Base-by-base conservation (phyloP, 2,113 vertebrate species). In the Microtus oregoni region DNA sequence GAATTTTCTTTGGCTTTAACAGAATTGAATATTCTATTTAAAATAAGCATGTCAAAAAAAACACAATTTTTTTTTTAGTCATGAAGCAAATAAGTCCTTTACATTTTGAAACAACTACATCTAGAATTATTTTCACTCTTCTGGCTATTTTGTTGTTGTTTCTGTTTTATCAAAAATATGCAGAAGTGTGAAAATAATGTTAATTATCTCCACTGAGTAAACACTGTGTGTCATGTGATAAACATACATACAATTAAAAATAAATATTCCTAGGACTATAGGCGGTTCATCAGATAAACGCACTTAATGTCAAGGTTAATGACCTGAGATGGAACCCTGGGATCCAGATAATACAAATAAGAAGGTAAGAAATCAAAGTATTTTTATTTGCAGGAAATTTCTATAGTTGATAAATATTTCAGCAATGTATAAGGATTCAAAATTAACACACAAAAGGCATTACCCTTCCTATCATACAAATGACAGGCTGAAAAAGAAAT, bases 21-120 rank as follows among this genome's bases (percentile, higher is more conserved):
- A 85, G 68, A 58, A 32, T 1, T 90, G 58, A 83, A 12, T 67
- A 17, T 35, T 58, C 35, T 35, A 77, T 91, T 92, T 26, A 92
- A 95, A 95, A 86, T 17, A 94, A 26, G 67, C 38, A 68, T 97
- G 76, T 89, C 41, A 94, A 94, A 95, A 95, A 97, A 81, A 88
- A 85, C 63, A 86, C 70, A 93, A 26, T 52, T 41, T 93, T 92
- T 88, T 70, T 92, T 88, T 70, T 41, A 73, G 70, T 88, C 15
- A 76, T 52, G 63, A 90, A 94, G 73, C 22, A 90, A 90, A 81
- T 68, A 12, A 92, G 52, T 12, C 47, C 17, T 78, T 95, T 76
- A 61, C 14, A 47, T 52, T 88, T 67, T 63, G 77, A 35, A 94
- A 89, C 26, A 77, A 92, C 58, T 81, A n/a, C 93, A 38, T 79